Evolutionary conservation across 2,113 vertebrate species (phyloP).

Genomic region (Mesocricetus auratus): DNA sequence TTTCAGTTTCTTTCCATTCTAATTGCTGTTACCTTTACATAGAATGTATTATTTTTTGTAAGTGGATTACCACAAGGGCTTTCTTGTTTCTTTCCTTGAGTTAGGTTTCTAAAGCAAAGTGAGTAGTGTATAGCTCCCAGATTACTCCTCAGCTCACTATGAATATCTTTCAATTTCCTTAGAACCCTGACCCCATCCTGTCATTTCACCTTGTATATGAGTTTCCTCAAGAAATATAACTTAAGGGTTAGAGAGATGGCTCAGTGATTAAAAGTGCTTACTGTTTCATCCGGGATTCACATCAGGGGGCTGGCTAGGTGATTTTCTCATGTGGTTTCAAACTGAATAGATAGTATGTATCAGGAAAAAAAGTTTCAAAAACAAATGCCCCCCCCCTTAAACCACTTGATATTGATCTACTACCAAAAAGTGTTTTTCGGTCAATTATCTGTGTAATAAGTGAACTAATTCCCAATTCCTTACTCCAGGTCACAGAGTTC

Average conservation of each 20-base stretch:
- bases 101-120: constrained; percentile 38
- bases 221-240: constrained; percentile 25
- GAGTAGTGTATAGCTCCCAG: neutral
- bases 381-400: fast-evolving
- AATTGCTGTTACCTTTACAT: constrained; percentile 16
- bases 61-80: neutral
- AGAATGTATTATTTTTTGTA: constrained; percentile 42
- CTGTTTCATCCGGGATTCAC: too few relatives aligned
- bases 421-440: constrained; percentile 35
- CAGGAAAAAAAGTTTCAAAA: neutral
- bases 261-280: neutral
- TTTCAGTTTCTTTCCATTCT: constrained; percentile 18
- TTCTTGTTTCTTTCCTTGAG: neutral
- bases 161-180: neutral
- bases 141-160: neutral
- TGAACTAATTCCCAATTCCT: constrained; percentile 37
- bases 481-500: neutral
- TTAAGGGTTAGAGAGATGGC: too few relatives aligned
- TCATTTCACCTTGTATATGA: neutral
- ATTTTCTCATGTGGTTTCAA: constrained; percentile 4
- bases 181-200: neutral
- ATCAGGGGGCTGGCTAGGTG: neutral
- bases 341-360: neutral
- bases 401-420: neutral
- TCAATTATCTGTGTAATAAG: constrained; percentile 47